Evolutionary conservation across 1,140 invertebrate species (phyloP), one percentile per base, ranked within the genome.

Genomic region (Chironomus striatipennis): DNA sequence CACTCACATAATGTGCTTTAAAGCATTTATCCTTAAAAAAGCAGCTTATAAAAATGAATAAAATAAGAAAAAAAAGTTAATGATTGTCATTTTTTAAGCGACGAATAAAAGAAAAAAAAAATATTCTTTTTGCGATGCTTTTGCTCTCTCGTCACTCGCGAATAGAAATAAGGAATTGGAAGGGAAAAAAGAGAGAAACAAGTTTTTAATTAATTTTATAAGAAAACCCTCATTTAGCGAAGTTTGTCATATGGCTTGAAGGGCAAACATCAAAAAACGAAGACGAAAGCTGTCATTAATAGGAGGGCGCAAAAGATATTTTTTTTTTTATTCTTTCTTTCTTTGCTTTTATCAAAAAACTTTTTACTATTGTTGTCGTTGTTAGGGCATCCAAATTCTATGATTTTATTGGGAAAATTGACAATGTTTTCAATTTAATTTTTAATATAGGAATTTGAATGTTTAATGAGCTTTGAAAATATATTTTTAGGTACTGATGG

Each of bases 171-270:
- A 57, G n/a, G 15, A 57, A 47, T 47, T n/a, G n/a, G n/a, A n/a
- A n/a, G n/a, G n/a, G n/a, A n/a, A n/a, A 15, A 57, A 15, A 15
- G n/a, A 57, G 47, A 57, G 15, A 34, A 34, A 34, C 1, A 57
- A 57, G 47, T 57, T 57, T 57, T 57, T 57, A 57, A 57, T 57
- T 57, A 57, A 57, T 57, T 57, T 57, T 57, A 57, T 57, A 57
- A 57, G 47, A 57, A 57, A 57, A 57, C 47, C 47, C 47, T 57
- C 47, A 57, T 57, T 57, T 57, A 57, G 12, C 47, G 9, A 57
- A 57, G 47, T 57, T 57, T 57, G 47, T 57, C 47, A 57, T 57
- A 57, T 57, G 47, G 47, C 47, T n/a, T 57, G 10, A 57, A 57
- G 47, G n/a, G 47, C 47, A 57, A 57, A 57, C 47, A 57, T 57